A percentile compares a stretch with the other conserved stretches of the same genome.
Evolutionary conservation across 2,113 vertebrate genomes (phyloP).

Genomic region (Toxotes jaculatrix): DNA sequence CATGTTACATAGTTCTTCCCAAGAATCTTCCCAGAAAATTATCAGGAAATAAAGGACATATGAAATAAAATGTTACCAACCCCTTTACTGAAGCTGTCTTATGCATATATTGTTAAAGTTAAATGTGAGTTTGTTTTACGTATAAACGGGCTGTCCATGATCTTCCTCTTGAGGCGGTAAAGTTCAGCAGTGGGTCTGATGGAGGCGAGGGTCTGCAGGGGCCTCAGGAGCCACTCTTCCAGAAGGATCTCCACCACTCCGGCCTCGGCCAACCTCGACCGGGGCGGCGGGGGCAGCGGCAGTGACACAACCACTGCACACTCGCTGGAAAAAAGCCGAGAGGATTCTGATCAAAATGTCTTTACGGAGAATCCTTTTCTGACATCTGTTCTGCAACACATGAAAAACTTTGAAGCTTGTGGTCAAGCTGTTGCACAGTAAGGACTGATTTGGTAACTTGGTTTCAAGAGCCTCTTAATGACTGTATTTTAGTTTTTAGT

Average conservation of each 20-base stretch:
- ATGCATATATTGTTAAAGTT: neutral
- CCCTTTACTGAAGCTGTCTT: neutral
- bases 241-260: conserved; percentile 83
- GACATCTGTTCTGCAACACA: neutral
- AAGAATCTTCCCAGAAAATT: neutral
- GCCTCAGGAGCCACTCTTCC: conserved; percentile 87
- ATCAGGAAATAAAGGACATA: too few relatives aligned
- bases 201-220: conserved; percentile 76
- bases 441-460: too few relatives aligned
- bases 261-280: conserved; percentile 64
- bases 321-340: conserved; percentile 74
- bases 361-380: neutral
- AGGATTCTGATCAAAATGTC: neutral
- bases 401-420: neutral
- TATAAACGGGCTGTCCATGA: conserved; percentile 88
- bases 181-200: conserved; percentile 82
- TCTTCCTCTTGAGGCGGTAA: conserved; percentile 82
- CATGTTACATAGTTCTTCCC: neutral
- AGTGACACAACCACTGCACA: conserved; percentile 76
- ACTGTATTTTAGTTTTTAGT: neutral
- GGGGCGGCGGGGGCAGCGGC: conserved; percentile 75
- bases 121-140: conserved; percentile 72
- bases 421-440: too few relatives aligned
- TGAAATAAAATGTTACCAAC: neutral
- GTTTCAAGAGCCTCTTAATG: neutral